phyloP scores from a whole-genome alignment of 2,113 vertebrate genomes.

The Proterorhinus semilunaris region DNA sequence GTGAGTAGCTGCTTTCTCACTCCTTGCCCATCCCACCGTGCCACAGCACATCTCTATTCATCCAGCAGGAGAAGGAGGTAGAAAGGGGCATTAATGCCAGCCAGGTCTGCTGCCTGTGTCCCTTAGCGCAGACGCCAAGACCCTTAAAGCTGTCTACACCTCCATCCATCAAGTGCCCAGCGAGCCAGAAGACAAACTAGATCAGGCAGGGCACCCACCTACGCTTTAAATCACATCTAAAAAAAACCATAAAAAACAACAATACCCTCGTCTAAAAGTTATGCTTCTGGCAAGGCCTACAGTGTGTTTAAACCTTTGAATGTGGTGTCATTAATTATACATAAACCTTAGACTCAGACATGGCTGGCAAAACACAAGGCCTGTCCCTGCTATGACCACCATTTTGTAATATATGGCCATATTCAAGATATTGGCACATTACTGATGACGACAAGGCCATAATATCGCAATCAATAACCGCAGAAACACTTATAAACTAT shows the following conservation, averaged over 20 bases:
- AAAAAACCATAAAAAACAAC: background rate
- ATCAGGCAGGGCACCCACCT: slow-evolving; percentile 6
- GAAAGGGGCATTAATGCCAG: slow-evolving; percentile 28
- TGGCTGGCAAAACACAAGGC: slow-evolving; percentile 19
- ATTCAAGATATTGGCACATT: slow-evolving; percentile 10
- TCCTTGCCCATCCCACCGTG: slow-evolving; percentile 56
- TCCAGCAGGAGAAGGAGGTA: slow-evolving; percentile 12
- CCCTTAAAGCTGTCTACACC: slow-evolving; percentile 52
- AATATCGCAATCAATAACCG: slow-evolving; percentile 27
- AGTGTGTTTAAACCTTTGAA: slow-evolving; percentile 7
- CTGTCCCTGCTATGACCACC: slow-evolving; percentile 17
- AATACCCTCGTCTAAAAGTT: background rate
- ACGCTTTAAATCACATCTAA: background rate
- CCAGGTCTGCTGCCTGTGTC: slow-evolving; percentile 36
- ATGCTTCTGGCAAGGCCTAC: slow-evolving; percentile 9
- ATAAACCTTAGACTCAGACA: slow-evolving; percentile 7
- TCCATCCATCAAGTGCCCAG: slow-evolving; percentile 55
- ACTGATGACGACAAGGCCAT: slow-evolving; percentile 9
- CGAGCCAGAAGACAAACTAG: slow-evolving; percentile 55
- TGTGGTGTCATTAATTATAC: slow-evolving; percentile 12
- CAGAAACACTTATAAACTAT: slow-evolving; percentile 20
- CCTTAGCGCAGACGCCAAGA: slow-evolving; percentile 36
- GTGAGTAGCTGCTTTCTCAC: slow-evolving; percentile 26
- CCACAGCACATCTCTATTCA: slow-evolving; percentile 38
- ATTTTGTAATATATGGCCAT: slow-evolving; percentile 4